Evolutionary conservation across 1,140 invertebrate species (phyloP), one percentile per base, ranked within the genome.

Genomic region (Neodiprion pinetum): DNA sequence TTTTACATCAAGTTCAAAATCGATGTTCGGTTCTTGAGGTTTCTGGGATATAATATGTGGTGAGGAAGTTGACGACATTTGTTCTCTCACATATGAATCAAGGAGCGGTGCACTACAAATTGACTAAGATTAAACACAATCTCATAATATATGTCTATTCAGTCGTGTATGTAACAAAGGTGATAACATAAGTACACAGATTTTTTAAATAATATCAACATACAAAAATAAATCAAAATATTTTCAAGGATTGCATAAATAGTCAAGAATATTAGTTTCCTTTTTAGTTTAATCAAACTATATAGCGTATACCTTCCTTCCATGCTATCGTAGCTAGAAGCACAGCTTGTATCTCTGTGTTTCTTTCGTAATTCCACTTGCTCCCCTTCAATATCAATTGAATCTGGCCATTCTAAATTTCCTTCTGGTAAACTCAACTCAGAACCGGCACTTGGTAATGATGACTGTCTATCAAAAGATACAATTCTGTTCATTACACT

Each of bases 1-100:
- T 89, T 98, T 98, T 0, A 99, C 95, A 87, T 99, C 97, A 76
- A 99, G 89, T 85, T 99, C 97, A 85, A 99, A 96, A 86, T 99
- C 97, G 75, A 99, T 96, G 81, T 96, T 98, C 0, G 97, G 97
- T 83, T 99, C 97, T 75, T 94, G 92, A 5, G 92, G 89, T 81
- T 94, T 94, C 66, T 89, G 88, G 74, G 85, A 76, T 48, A 87
- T 86, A 82, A 85, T 85, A 68, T 90, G 88, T 0, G 87, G 83
- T 7, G 86, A 88, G 0, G 87, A 89, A 1, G 85, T 80, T 50
- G 83, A 80, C 72, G 86, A 83, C 70, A 80, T 74, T 82, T 90
- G 84, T 50, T 89, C 86, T 71, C 82, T 84, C 49, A 80, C 81
- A 72, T 83, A 85, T 4, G 85, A 82, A 74, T 88, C 84, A 9